phyloP scores from a whole-genome alignment of 2,797 vertebrate species.

The Dryobates pubescens region DNA sequence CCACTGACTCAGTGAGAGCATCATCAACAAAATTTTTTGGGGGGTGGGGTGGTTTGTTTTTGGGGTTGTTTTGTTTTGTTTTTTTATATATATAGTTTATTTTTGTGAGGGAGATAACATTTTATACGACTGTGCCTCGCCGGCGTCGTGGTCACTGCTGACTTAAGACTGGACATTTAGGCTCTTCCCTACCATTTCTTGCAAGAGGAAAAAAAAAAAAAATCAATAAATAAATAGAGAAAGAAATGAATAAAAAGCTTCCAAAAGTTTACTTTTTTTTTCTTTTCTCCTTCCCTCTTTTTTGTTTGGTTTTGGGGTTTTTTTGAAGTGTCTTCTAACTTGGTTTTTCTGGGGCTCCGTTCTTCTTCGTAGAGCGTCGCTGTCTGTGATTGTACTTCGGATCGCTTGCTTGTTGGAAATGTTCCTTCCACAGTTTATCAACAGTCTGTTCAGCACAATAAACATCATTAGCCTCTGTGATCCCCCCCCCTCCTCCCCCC shows the following conservation, averaged over 20 bases:
- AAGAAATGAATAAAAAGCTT: too few relatives aligned
- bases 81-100: conserved; percentile 93
- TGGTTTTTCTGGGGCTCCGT: conserved; percentile 77
- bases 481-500: conserved; percentile 8
- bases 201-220: conserved; percentile 80
- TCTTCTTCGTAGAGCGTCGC: conserved; percentile 85
- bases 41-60: too few relatives aligned
- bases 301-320: conserved; percentile 64
- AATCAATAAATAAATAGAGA: too few relatives aligned
- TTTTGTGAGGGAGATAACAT: conserved; percentile 91
- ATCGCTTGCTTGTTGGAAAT: conserved; percentile 89
- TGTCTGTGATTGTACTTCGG: conserved; percentile 89
- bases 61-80: not conserved
- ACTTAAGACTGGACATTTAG: conserved; percentile 88
- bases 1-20: conserved; percentile 87
- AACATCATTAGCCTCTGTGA: conserved; percentile 90
- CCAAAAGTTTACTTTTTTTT: conserved; percentile 79
- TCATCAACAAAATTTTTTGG: conserved; percentile 83
- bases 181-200: conserved; percentile 84
- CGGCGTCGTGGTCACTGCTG: conserved; percentile 83
- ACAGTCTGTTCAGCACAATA: conserved; percentile 95
- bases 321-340: conserved; percentile 83
- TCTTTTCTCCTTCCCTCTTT: conserved; percentile 38
- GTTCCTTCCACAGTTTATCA: conserved; percentile 89
- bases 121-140: conserved; percentile 92